Evolutionary conservation across 2,888 invertebrate genomes (phyloP).

Genomic region (Lysandra coridon): DNA sequence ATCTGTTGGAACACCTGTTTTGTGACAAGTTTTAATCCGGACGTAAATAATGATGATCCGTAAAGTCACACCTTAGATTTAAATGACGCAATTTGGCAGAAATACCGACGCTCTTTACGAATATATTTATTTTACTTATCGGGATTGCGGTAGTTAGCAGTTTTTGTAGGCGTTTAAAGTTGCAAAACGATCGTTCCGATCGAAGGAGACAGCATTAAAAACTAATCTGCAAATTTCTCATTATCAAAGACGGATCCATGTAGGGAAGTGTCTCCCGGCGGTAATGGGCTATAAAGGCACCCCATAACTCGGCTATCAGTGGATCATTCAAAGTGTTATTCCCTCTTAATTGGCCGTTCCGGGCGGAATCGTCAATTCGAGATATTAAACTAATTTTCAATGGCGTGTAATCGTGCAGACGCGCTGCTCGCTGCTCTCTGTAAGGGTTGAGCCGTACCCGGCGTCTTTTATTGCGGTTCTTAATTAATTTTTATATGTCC

Average conservation of each 20-base stretch:
- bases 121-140: background rate
- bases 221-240: constrained; percentile 22
- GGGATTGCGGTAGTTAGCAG: background rate
- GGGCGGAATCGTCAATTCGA: constrained; percentile 77
- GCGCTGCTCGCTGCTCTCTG: constrained; percentile 51
- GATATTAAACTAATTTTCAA: constrained; percentile 81
- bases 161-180: background rate
- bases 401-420: constrained; percentile 73
- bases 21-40: constrained; percentile 8
- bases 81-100: constrained; percentile 19
- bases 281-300: constrained; percentile 77
- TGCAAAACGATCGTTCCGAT: background rate
- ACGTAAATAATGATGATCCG: constrained; percentile 21
- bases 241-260: constrained; percentile 32
- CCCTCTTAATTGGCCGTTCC: constrained; percentile 78
- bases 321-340: constrained; percentile 74
- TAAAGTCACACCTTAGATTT: constrained; percentile 26
- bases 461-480: constrained; percentile 21
- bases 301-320: constrained; percentile 77
- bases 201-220: background rate
- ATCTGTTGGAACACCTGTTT: constrained; percentile 21
- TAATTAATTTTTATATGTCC: constrained; percentile 20
- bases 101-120: background rate
- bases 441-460: constrained; percentile 49
- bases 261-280: constrained; percentile 42